Evolutionary conservation across 2,888 invertebrate species (phyloP), one percentile per base, ranked within the genome.

Genomic region (Andrena marginata): DNA sequence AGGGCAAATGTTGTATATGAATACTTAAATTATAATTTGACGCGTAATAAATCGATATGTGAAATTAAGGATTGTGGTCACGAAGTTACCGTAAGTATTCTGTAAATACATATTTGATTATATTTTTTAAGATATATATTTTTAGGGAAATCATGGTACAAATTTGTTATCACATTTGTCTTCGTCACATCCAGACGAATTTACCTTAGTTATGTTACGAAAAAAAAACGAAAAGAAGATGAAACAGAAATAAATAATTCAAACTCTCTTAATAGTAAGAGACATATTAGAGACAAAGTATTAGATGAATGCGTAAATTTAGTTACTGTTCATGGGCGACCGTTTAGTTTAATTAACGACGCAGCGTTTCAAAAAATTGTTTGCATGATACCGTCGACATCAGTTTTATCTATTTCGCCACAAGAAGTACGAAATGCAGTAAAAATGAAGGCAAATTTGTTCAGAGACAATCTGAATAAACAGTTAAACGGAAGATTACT

Each of bases 341-440:
- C 51, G 16, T 51, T n/a, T 51, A 56, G 20, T 56, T 56, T 56
- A 56, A 56, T 56, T 0, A 56, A 56, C 26, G 56, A 56, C 56
- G 10, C 56, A 0, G 56, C 56, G 20, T 56, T 56, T 56, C 56
- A 56, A 56, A 26, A 26, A 10, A 20, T 56, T 56, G 20, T 56
- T 10, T 4, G 10, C 8, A 56, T 56, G 26, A 56, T 26, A 10
- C 10, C 56, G 23, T 56, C 56, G 10, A 23, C 23, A 0, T 56
- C 56, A 26, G 23, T 23, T 20, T 26, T 10, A 56, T 3, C 7
- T 23, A 56, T 56, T 0, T 26, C 56, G 20, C 10, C 56, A 20
- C 23, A 56, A 56, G 23, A 56, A 56, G 56, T 56, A 23, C 56
- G 56, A 23, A 56, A 56, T 56, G 56, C 26, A 0, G 26, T 56